phyloP scores from a whole-genome alignment of 2,113 vertebrate species.

The Periophthalmus modestus region DNA sequence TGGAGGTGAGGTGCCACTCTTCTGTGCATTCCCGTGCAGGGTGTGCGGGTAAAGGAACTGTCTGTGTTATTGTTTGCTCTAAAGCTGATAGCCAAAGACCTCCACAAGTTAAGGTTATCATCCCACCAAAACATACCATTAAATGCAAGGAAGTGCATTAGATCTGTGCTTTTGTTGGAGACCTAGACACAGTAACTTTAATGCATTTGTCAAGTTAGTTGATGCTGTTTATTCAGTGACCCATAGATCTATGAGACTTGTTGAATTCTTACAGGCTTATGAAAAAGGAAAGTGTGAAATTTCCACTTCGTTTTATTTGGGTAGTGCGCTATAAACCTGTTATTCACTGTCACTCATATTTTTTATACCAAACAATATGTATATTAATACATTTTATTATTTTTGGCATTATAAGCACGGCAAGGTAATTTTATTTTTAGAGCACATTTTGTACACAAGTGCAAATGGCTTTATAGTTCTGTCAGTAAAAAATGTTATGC shows the following conservation, averaged over 20 bases:
- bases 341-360: neutral
- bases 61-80: slow-evolving; percentile 47
- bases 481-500: neutral
- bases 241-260: neutral
- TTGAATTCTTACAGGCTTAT: too few species aligned
- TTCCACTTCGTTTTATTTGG: neutral
- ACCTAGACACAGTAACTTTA: neutral
- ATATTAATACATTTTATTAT: neutral
- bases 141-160: slow-evolving; percentile 3
- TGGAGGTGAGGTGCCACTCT: slow-evolving; percentile 40
- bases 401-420: neutral
- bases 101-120: slow-evolving; percentile 43
- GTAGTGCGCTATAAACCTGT: neutral
- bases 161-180: neutral
- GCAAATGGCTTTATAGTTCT: too few species aligned
- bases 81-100: slow-evolving; percentile 37
- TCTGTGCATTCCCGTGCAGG: slow-evolving; percentile 28
- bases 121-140: slow-evolving; percentile 24
- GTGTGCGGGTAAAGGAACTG: slow-evolving; percentile 54
- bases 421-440: neutral
- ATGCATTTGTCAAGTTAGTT: neutral
- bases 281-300: neutral
- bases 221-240: neutral
- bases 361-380: neutral
- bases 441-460: too few species aligned